Conservation (phyloP, 2,797 vertebrate species). For the Pyrocephalus nanus region DNA sequence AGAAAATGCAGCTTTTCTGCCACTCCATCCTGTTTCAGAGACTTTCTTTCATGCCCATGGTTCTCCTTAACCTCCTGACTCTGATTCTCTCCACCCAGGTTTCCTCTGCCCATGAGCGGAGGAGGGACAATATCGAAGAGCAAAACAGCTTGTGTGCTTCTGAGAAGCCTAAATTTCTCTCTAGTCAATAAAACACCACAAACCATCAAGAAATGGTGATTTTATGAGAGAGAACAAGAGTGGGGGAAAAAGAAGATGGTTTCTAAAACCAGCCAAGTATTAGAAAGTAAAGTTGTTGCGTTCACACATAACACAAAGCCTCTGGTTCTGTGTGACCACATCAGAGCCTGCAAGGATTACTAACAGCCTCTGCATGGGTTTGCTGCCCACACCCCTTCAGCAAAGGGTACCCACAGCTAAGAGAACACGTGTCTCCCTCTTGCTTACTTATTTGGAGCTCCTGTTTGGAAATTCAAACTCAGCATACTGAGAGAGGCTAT, state of each 20-base stretch:
- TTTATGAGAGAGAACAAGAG: not conserved
- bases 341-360: not conserved
- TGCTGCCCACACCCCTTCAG: not conserved
- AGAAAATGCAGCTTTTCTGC: not conserved
- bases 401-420: slow-evolving; percentile 12
- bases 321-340: slow-evolving; percentile 10
- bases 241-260: not conserved
- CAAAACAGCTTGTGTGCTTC: not conserved
- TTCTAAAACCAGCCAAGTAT: slow-evolving; percentile 15
- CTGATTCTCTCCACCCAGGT: not conserved
- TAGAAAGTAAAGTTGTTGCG: slow-evolving; percentile 14
- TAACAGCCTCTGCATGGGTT: not conserved
- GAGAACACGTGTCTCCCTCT: not conserved
- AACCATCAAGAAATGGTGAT: not conserved
- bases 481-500: not conserved
- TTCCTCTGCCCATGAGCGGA: not conserved
- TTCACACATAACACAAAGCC: not conserved
- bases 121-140: not conserved
- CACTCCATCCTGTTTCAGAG: not conserved
- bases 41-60: not conserved
- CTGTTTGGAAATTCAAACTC: not conserved
- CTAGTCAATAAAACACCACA: not conserved
- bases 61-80: not conserved
- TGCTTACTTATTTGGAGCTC: not conserved
- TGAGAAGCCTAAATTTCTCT: not conserved